These are phyloP conservation scores for Prunella fulvescens DNA, from an alignment of 2,113 vertebrate genomes.

Conservation along the genomic window DNA sequence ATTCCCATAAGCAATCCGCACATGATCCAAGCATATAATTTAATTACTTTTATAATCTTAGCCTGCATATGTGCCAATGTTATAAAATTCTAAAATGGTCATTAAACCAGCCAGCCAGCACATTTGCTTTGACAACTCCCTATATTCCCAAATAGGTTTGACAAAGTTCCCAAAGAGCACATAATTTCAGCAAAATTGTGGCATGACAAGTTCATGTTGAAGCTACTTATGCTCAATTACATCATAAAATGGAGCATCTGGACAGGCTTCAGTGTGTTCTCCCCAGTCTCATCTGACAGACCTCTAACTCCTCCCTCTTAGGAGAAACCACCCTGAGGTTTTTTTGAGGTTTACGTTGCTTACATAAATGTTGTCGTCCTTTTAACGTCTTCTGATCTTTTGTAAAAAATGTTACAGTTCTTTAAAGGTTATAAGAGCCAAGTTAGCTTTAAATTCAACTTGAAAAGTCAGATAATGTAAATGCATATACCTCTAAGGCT, in stretches of 20 bases:
- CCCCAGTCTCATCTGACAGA: fast-evolving
- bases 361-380: not conserved
- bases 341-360: not conserved
- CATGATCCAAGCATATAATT: not conserved
- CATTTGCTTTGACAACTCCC: not conserved
- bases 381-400: not conserved
- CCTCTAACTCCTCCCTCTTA: not conserved
- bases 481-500: not conserved
- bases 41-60: not conserved
- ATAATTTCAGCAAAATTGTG: not conserved
- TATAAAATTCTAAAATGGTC: not conserved
- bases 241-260: not conserved
- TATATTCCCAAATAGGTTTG: not conserved
- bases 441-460: not conserved
- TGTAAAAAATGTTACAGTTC: not conserved
- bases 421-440: not conserved
- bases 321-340: not conserved
- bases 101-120: not conserved
- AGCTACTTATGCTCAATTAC: not conserved
- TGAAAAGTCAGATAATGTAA: not conserved
- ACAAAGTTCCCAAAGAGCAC: not conserved
- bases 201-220: not conserved
- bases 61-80: not conserved
- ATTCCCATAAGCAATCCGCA: not conserved
- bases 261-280: not conserved